These are phyloP conservation scores for Isichthys henryi DNA, from an alignment of 2,113 vertebrate species.

Conservation along the genomic window DNA sequence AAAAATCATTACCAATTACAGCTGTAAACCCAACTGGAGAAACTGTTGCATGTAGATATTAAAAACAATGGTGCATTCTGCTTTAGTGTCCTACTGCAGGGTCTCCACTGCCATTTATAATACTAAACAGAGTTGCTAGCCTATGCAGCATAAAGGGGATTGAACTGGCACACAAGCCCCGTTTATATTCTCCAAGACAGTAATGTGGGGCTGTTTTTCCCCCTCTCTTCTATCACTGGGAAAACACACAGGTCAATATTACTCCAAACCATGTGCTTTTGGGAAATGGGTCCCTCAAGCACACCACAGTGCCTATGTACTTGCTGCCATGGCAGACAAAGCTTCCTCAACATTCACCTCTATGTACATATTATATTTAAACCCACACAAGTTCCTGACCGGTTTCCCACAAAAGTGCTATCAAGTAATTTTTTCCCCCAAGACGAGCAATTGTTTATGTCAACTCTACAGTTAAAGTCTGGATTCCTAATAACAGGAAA, in stretches of 20 bases:
- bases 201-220: neutral
- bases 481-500: neutral
- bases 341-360: neutral
- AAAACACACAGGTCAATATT: neutral
- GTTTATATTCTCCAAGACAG: neutral
- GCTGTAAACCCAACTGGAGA: neutral
- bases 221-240: neutral
- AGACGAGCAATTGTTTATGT: neutral
- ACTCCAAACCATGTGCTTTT: neutral
- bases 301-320: neutral
- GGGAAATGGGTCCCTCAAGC: neutral
- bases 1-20: neutral
- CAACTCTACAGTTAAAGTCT: neutral
- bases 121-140: neutral
- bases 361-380: neutral
- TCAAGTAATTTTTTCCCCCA: neutral
- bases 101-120: neutral
- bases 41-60: neutral
- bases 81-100: neutral
- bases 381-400: neutral
- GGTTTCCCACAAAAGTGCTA: neutral
- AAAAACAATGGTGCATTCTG: neutral
- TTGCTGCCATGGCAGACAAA: neutral
- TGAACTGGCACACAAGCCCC: neutral
- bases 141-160: neutral